Percentiles rank a stretch among this genome's conserved stretches.
Evolutionary conservation across 2,888 invertebrate species (phyloP).

Genomic region (Himalopsyche kuldschensis): DNA sequence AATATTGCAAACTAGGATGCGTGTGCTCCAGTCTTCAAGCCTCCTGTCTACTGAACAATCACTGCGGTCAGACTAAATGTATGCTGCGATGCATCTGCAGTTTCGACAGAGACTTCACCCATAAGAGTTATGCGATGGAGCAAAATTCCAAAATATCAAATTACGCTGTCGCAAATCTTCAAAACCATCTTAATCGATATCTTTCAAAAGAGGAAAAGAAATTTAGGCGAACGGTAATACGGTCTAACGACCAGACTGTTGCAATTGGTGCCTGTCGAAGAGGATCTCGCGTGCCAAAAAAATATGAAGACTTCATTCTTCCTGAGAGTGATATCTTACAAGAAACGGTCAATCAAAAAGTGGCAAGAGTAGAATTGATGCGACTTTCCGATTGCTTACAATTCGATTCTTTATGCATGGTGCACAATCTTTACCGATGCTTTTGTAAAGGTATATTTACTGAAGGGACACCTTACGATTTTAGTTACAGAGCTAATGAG

Average conservation of each 20-base stretch:
- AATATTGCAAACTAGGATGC: slow-evolving; percentile 66
- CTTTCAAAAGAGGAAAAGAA: slow-evolving; percentile 71
- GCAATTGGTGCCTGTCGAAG: slow-evolving; percentile 63
- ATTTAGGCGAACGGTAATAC: slow-evolving; percentile 71
- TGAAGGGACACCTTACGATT: slow-evolving; percentile 7
- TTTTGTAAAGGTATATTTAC: slow-evolving; percentile 57
- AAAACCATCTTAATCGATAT: slow-evolving; percentile 57
- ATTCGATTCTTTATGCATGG: slow-evolving; percentile 67
- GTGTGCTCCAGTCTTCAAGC: slow-evolving; percentile 64
- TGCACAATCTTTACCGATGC: slow-evolving; percentile 68
- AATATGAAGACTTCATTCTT: slow-evolving; percentile 59
- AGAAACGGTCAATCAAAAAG: slow-evolving; percentile 42
- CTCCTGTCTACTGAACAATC: slow-evolving; percentile 53
- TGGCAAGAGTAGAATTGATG: slow-evolving; percentile 45
- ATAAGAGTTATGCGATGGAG: neutral
- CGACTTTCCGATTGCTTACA: slow-evolving; percentile 48
- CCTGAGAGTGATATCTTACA: neutral
- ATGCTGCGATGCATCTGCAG: slow-evolving; percentile 61
- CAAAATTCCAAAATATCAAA: slow-evolving; percentile 24
- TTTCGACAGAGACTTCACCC: slow-evolving; percentile 41
- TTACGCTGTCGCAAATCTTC: slow-evolving; percentile 49
- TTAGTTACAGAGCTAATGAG: neutral
- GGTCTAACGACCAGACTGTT: slow-evolving; percentile 66
- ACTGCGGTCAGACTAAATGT: slow-evolving; percentile 65
- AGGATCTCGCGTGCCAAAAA: slow-evolving; percentile 63